Percentiles rank a stretch among this genome's conserved stretches.
Evolutionary conservation across 1,140 invertebrate genomes (phyloP).

Genomic region (Lamellibrachia luymesi): DNA sequence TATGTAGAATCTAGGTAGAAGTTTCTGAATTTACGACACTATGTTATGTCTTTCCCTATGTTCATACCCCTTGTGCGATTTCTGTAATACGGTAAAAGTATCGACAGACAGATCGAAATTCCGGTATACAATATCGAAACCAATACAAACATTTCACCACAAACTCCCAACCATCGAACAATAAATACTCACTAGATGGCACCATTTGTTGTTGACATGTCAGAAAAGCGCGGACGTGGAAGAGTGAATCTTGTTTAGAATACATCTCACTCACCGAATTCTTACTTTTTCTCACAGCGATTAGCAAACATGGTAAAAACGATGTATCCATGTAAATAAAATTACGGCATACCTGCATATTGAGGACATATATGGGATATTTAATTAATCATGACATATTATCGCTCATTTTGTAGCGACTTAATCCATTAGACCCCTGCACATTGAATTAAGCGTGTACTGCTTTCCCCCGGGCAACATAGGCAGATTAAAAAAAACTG

Average conservation of each 20-base stretch:
- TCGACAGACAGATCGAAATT: neutral
- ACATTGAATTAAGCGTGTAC: too few species aligned
- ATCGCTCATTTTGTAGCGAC: too few species aligned
- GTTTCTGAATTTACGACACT: neutral
- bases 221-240: neutral
- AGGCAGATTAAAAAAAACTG: too few species aligned
- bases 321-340: neutral
- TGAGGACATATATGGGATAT: neutral
- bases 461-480: too few species aligned
- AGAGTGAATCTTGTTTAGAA: neutral
- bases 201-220: neutral
- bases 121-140: neutral
- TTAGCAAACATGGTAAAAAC: neutral
- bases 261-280: neutral
- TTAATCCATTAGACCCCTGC: too few species aligned
- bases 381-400: neutral
- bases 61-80: neutral
- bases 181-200: neutral
- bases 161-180: neutral
- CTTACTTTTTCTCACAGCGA: neutral
- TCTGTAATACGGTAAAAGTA: neutral
- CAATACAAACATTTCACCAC: neutral
- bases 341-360: neutral
- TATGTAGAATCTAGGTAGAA: too few species aligned
- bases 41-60: neutral